phyloP scores from a whole-genome alignment of 1,140 invertebrate species.

The Leptoteleia sp. region DNA sequence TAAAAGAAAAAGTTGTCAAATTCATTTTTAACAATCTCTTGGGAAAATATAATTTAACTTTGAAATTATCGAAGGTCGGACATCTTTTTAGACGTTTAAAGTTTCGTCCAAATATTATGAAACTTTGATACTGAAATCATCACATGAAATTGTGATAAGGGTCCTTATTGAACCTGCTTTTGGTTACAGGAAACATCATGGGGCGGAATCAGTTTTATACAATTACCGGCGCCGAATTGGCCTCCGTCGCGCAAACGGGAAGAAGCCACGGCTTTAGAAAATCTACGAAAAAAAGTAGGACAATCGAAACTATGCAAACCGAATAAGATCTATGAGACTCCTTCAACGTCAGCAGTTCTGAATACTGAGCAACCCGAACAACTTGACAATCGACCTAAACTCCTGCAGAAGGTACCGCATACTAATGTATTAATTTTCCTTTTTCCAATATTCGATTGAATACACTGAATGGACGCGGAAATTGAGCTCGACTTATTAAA shows the following conservation, averaged over 20 bases:
- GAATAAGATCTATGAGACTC: slow-evolving; percentile 65
- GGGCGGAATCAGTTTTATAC: slow-evolving; percentile 74
- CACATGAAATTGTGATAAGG: too few relatives aligned
- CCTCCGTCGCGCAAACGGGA: slow-evolving; percentile 80
- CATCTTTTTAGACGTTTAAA: too few relatives aligned
- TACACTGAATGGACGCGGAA: neutral
- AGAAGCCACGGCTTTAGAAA: slow-evolving; percentile 78
- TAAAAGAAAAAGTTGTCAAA: too few relatives aligned
- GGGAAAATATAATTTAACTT: too few relatives aligned
- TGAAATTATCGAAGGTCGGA: too few relatives aligned
- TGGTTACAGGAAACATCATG: slow-evolving; percentile 71
- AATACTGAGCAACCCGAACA: slow-evolving; percentile 62
- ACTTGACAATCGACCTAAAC: slow-evolving; percentile 79
- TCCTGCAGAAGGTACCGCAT: slow-evolving; percentile 79
- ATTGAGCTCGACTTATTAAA: too few relatives aligned
- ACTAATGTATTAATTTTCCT: slow-evolving; percentile 35
- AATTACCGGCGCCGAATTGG: slow-evolving; percentile 76
- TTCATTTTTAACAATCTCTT: too few relatives aligned
- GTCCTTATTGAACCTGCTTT: too few relatives aligned
- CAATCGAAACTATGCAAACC: slow-evolving; percentile 75
- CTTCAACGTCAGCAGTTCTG: slow-evolving; percentile 60
- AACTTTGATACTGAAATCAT: too few relatives aligned
- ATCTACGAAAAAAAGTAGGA: slow-evolving; percentile 78
- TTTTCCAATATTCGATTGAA: slow-evolving; percentile 17
- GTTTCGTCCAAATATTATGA: too few relatives aligned